Evolutionary conservation across 1,140 invertebrate genomes (phyloP), one percentile per base, ranked within the genome.

Genomic region (Eupristina koningsbergeri): DNA sequence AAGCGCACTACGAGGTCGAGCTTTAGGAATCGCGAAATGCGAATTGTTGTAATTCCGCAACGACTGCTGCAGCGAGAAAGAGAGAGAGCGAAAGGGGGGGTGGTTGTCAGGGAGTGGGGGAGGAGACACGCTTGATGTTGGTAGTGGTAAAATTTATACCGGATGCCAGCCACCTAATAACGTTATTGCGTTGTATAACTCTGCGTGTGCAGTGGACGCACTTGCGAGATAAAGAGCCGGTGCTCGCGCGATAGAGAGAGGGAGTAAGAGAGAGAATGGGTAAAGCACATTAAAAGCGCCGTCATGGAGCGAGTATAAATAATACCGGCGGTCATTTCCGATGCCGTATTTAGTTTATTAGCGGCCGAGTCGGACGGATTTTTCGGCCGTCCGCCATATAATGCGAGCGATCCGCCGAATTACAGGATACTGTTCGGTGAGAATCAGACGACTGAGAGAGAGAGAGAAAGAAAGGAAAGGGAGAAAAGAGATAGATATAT

Each of bases 321-420:
- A 90, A 90, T 91, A 90, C 88, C 84, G 85, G 86, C 80, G 88
- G 89, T 91, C 89, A 90, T 91, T 91, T 91, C 89, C 89, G 89
- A 91, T 91, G 89, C 75, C 87, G 89, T 90, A 90, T 90, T 90
- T 89, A 90, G 89, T 91, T 91, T 90, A 90, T 91, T 90, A 90
- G 89, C 86, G 86, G 86, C 77, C 74, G 75, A 69, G 87, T 86
- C 84, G 80, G 85, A 81, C 79, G 79, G 85, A 89, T 90, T 91
- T 90, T 90, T 89, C 86, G 82, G 69, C 80, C 77, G 17, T 79
- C 50, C 53, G 29, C 13, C 50, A 85, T 83, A 88, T 80, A 36
- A 31, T 50, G 79, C 69, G 17, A 8, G 80, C 84, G 50, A 85
- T 86, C 85, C 85, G 75, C 86, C 87, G 87, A 89, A 90, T 87